These are phyloP conservation scores for Microcebus jonahi DNA, from an alignment of 2,113 vertebrate species.

Conservation along the genomic window DNA sequence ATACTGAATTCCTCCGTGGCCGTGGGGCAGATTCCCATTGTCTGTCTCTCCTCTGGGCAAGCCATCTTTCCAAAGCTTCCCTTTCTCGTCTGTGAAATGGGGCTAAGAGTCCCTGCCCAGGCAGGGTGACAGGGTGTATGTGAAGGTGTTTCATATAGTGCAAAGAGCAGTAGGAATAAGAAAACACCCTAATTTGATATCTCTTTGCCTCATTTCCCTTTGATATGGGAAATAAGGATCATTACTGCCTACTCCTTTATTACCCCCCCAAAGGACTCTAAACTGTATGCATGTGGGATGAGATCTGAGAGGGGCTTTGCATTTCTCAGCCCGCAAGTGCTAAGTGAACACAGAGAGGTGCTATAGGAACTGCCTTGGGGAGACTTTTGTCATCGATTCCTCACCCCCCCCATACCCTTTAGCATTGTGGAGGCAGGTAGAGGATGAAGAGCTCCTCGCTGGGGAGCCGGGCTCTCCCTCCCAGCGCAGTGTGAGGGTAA, in stretches of 20 bases:
- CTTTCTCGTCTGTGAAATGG: not conserved
- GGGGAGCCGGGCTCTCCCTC: not conserved
- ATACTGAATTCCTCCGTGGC: too few species aligned
- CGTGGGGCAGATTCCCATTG: not conserved
- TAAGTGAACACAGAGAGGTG: not conserved
- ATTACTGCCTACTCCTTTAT: not conserved
- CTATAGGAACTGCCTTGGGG: not conserved
- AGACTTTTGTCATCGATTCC: not conserved
- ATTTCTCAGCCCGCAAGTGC: not conserved
- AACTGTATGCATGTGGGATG: fast-evolving
- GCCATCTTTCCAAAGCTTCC: not conserved
- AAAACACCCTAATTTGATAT: not conserved
- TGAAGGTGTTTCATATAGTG: fast-evolving
- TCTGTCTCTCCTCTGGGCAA: not conserved
- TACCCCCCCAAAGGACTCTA: not conserved
- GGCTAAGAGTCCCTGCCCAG: not conserved
- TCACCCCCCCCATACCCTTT: not conserved
- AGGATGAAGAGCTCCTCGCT: not conserved
- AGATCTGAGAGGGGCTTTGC: not conserved
- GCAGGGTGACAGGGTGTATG: too few species aligned
- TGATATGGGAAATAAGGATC: not conserved
- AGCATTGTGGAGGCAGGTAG: not conserved
- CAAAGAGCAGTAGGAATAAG: not conserved
- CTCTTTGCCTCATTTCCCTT: not conserved
- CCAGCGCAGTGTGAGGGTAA: not conserved